phyloP scores from a whole-genome alignment of 92 coral and sea anemone species.

The Pocillopora meandrina region DNA sequence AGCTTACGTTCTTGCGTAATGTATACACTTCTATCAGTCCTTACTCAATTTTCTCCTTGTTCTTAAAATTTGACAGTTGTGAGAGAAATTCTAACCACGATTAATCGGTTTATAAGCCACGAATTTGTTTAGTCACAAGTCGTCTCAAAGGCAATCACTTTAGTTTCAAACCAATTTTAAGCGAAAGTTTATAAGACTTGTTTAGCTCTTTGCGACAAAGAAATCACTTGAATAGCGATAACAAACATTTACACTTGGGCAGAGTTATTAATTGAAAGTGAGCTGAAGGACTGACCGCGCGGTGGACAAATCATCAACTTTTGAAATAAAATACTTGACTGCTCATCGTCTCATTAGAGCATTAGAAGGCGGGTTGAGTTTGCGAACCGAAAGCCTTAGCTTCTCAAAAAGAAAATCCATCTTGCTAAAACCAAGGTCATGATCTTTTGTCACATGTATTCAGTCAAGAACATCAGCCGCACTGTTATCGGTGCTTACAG shows the following conservation, averaged over 20 bases:
- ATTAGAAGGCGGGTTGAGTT: not conserved
- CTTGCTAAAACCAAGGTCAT: constrained; percentile 1
- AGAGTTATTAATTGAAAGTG: not conserved
- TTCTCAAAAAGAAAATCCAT: constrained; percentile 7
- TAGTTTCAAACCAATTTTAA: not conserved
- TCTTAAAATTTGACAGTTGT: constrained; percentile 7
- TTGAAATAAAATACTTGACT: not conserved
- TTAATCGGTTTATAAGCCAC: constrained; percentile 9
- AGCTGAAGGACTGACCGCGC: not conserved
- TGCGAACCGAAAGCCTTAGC: not conserved
- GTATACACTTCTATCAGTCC: not conserved
- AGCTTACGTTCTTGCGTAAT: not conserved
- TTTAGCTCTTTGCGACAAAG: not conserved
- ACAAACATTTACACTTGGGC: not conserved
- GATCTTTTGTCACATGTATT: constrained; percentile 18
- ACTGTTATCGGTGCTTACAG: constrained; percentile 18
- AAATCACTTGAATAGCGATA: not conserved
- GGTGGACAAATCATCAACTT: not conserved
- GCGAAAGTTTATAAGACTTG: constrained; percentile 3
- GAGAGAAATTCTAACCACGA: not conserved
- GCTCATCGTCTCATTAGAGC: constrained; percentile 10
- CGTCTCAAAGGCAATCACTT: not conserved
- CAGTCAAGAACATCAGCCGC: not conserved
- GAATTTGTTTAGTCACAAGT: constrained; percentile 29
- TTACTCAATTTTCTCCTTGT: not conserved